Conservation (phyloP, 2,797 vertebrate species). For the Sebastes alutus region DNA sequence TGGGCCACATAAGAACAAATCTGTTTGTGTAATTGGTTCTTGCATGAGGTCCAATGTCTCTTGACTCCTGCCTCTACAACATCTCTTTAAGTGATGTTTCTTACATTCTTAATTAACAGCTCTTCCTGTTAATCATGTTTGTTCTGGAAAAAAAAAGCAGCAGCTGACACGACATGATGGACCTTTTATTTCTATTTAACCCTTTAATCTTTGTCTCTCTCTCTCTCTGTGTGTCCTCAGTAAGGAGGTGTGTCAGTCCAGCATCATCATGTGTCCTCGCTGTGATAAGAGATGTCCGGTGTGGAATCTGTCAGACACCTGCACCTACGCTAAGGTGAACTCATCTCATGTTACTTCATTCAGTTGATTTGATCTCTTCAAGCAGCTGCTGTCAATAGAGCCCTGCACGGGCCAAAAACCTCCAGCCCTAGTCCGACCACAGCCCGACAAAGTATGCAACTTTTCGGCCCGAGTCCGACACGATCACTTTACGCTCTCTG, state of each 20-base stretch:
- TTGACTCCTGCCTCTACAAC: neutral
- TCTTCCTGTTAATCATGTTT: neutral
- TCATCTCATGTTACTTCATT: neutral
- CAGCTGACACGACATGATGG: neutral
- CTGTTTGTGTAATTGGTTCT: neutral
- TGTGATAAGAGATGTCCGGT: slow-evolving; percentile 84
- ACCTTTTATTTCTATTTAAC: neutral
- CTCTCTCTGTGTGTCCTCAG: slow-evolving; percentile 66
- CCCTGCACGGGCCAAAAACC: neutral
- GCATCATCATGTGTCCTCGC: slow-evolving; percentile 89
- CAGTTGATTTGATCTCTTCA: neutral
- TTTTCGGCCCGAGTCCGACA: no score
- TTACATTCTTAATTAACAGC: no score
- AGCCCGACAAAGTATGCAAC: no score
- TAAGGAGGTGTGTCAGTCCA: slow-evolving; percentile 90
- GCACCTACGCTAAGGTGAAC: slow-evolving; percentile 90
- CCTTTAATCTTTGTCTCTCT: neutral
- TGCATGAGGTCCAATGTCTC: neutral
- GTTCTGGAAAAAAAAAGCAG: neutral
- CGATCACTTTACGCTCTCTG: no score
- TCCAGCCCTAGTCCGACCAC: no score
- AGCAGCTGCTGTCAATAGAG: accelerated
- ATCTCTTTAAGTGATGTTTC: neutral
- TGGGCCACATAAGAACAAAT: neutral
- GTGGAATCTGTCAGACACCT: slow-evolving; percentile 90